A percentile compares a stretch with the other conserved stretches of the same genome.
Evolutionary conservation across 1,140 invertebrate genomes (phyloP).

Genomic region (Drosophila fuyamai): DNA sequence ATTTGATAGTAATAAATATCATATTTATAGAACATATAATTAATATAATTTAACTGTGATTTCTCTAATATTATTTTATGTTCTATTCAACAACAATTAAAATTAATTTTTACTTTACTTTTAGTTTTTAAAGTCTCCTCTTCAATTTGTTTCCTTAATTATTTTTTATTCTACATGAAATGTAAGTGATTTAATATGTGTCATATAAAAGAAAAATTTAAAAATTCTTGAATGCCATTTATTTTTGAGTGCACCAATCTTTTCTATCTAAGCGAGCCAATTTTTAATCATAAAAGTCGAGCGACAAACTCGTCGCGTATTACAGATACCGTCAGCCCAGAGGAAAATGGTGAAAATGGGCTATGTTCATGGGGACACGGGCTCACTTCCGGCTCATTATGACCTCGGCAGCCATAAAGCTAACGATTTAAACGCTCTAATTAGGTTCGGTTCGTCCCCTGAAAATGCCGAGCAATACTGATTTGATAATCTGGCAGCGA

Average conservation of each 20-base stretch:
- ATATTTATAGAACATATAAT: too few species aligned
- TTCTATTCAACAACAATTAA: too few species aligned
- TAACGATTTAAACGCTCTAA: conserved; percentile 69
- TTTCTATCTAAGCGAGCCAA: background rate
- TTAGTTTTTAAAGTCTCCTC: too few species aligned
- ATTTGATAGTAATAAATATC: too few species aligned
- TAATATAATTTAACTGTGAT: too few species aligned
- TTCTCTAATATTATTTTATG: too few species aligned
- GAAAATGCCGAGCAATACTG: conserved; percentile 16
- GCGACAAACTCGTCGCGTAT: conserved; percentile 18
- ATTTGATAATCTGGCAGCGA: conserved; percentile 24
- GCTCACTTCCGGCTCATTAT: conserved; percentile 25
- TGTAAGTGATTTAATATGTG: too few species aligned
- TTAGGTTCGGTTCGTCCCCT: conserved; percentile 33
- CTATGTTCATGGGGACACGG: background rate
- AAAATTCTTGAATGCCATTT: background rate
- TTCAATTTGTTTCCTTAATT: background rate
- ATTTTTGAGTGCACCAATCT: background rate
- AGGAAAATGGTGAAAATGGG: background rate
- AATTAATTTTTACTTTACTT: too few species aligned
- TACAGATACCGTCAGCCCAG: background rate
- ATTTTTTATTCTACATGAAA: background rate
- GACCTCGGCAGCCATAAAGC: conserved; percentile 42
- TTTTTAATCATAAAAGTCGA: conserved; percentile 34
- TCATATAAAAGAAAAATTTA: too few species aligned